Evolutionary conservation across 2,797 vertebrate genomes (phyloP).

Genomic region (Tragelaphus oryx): DNA sequence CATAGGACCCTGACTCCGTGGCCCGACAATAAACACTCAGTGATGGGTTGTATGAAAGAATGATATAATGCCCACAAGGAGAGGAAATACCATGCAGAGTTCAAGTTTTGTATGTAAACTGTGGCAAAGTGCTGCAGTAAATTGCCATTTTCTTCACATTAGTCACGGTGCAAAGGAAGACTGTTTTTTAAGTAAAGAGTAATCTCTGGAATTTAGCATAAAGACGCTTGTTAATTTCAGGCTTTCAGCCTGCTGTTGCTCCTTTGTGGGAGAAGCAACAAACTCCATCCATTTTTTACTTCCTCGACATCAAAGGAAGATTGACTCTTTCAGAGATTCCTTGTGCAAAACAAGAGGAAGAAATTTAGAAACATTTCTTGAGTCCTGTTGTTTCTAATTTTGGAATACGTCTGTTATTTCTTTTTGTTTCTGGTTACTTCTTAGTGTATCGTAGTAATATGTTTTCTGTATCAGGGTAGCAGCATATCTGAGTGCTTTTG

Average conservation of each 20-base stretch:
- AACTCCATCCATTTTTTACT: background rate
- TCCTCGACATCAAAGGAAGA: conserved; percentile 35
- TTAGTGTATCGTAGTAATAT: background rate
- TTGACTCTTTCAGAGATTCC: background rate
- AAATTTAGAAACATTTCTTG: conserved; percentile 29
- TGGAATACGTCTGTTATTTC: background rate
- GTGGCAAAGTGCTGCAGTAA: background rate
- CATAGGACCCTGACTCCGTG: background rate
- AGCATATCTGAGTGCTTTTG: background rate
- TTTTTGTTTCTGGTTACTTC: background rate
- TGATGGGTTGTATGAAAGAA: background rate
- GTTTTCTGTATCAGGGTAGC: background rate
- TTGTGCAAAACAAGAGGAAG: conserved; percentile 46
- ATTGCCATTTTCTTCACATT: background rate
- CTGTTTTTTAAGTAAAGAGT: background rate
- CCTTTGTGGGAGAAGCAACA: background rate
- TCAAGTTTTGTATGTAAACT: background rate
- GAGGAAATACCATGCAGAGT: background rate
- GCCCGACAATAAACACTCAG: background rate
- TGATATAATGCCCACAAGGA: background rate
- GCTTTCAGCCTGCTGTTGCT: background rate
- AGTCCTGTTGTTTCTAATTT: conserved; percentile 23
- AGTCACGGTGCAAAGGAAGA: background rate
- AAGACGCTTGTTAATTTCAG: background rate
- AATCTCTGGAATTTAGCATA: conserved; percentile 1